Evolutionary conservation across 1,140 invertebrate species (phyloP).

Genomic region (Eumaeus atala): DNA sequence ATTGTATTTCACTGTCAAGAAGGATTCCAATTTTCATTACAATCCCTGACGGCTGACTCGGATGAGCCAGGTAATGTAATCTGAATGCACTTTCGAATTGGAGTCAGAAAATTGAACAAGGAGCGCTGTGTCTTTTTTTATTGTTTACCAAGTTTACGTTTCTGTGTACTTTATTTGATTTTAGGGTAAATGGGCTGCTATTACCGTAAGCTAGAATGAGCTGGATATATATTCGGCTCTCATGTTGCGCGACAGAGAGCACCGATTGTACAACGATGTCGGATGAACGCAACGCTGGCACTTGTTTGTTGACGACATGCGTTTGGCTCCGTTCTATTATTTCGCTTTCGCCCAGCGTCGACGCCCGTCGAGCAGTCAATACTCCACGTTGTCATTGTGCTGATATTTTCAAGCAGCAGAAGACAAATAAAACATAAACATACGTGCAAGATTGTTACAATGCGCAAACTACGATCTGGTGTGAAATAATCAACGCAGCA

Average conservation of each 20-base stretch:
- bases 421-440: constrained; percentile 1
- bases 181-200: constrained; percentile 4
- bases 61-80: no score
- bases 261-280: constrained; percentile 61
- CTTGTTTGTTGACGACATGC: constrained; percentile 27
- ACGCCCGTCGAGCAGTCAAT: constrained; percentile 20
- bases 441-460: constrained; percentile 35
- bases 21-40: no score
- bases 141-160: constrained; percentile 14
- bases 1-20: no score
- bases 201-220: constrained; percentile 15
- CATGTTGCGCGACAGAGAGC: constrained; percentile 31
- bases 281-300: constrained; percentile 28
- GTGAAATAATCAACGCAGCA: constrained; percentile 52
- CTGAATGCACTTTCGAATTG: no score
- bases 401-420: constrained; percentile 11
- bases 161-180: constrained; percentile 1
- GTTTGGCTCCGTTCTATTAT: constrained; percentile 26
- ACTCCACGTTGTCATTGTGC: constrained; percentile 35
- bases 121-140: neutral
- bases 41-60: no score
- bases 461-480: constrained; percentile 65
- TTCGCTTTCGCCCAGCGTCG: constrained; percentile 53
- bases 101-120: neutral
- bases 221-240: constrained; percentile 30